Evolutionary conservation across 2,113 vertebrate species (phyloP).

Genomic region (Myotis lucifugus): DNA sequence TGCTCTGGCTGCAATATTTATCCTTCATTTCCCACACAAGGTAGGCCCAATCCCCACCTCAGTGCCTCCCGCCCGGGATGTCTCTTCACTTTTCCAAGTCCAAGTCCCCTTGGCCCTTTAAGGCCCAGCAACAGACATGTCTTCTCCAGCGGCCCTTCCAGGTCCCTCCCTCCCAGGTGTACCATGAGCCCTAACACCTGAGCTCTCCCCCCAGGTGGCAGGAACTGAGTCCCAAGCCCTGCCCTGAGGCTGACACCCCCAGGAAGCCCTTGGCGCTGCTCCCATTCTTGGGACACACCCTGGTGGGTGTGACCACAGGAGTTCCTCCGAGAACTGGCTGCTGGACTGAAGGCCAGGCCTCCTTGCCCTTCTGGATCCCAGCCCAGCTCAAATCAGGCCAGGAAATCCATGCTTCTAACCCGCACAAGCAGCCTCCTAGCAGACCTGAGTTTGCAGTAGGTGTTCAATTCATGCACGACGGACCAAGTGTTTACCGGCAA

Average conservation of each 20-base stretch:
- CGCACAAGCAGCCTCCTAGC: not conserved
- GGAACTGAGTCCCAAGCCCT: not conserved
- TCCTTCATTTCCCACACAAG: not conserved
- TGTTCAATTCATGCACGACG: not conserved
- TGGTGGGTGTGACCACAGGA: not conserved
- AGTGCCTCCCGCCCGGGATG: not conserved
- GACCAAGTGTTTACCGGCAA: not conserved
- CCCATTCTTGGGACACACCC: not conserved
- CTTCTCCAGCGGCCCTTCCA: not conserved
- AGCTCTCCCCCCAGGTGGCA: not conserved
- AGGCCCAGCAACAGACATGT: not conserved
- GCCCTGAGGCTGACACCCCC: not conserved
- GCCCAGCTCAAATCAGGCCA: not conserved
- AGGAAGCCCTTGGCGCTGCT: not conserved
- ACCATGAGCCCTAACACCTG: not conserved
- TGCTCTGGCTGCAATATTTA: not conserved
- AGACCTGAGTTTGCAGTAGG: not conserved
- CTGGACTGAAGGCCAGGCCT: not conserved
- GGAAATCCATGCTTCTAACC: not conserved
- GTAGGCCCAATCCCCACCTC: not conserved
- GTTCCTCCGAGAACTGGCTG: not conserved
- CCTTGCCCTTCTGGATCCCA: not conserved
- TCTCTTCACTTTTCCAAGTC: not conserved
- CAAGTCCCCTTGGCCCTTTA: not conserved
- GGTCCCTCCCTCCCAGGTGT: not conserved